Evolutionary conservation across 2,888 invertebrate species (phyloP).

Genomic region (Asteroscopus sphinx): DNA sequence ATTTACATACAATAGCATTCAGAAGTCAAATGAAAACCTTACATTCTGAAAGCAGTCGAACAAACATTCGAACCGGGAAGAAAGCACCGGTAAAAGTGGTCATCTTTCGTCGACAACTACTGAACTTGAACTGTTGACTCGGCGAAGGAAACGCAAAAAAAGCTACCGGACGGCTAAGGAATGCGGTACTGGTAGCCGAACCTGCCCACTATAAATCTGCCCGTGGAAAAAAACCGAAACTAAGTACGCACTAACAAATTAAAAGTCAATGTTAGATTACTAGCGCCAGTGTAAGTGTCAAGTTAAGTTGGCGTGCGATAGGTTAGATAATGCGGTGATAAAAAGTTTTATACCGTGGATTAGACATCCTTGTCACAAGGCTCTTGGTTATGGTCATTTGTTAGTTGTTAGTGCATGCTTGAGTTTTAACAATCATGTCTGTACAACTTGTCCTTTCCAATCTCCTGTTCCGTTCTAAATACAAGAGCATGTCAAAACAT

Average conservation of each 20-base stretch:
- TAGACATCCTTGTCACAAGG: conserved; percentile 51
- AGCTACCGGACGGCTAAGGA: conserved; percentile 69
- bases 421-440: conserved; percentile 34
- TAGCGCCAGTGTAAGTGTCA: conserved; percentile 36
- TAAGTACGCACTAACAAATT: conserved; percentile 19
- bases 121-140: conserved; percentile 63
- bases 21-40: conserved; percentile 20
- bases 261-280: conserved; percentile 9
- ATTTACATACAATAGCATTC: conserved; percentile 54
- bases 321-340: conserved; percentile 48
- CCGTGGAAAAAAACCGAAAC: conserved; percentile 29
- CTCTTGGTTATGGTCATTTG: conserved; percentile 46
- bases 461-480: conserved; percentile 46
- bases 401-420: conserved; percentile 39
- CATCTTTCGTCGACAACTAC: conserved; percentile 57
- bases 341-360: conserved; percentile 42
- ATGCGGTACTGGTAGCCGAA: conserved; percentile 63
- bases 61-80: conserved; percentile 23
- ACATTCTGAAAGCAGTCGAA: conserved; percentile 16
- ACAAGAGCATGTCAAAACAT: conserved; percentile 42
- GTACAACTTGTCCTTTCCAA: conserved; percentile 33
- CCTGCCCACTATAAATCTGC: conserved; percentile 20
- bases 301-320: conserved; percentile 23
- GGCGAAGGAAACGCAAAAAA: conserved; percentile 77
- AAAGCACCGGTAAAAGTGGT: conserved; percentile 74